Conservation (phyloP, 2,888 invertebrate genomes). For the Tenthredo notha region DNA sequence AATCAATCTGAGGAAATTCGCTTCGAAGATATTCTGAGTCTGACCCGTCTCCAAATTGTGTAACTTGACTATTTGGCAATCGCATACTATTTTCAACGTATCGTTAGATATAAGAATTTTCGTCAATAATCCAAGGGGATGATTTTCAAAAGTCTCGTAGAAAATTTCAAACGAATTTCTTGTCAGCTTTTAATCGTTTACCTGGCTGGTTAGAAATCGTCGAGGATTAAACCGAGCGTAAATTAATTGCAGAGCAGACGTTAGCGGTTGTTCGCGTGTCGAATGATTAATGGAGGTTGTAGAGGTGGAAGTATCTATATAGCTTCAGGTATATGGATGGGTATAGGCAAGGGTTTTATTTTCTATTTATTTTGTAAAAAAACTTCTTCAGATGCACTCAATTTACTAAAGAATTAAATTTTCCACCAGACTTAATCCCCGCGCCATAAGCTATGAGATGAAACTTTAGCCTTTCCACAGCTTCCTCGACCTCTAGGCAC, state of each 20-base stretch:
- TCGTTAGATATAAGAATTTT: neutral
- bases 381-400: conserved; percentile 34
- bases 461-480: conserved; percentile 6
- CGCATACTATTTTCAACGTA: neutral
- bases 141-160: too few species aligned
- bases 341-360: neutral
- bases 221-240: conserved; percentile 37
- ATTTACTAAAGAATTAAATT: conserved; percentile 35
- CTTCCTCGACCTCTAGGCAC: conserved; percentile 9
- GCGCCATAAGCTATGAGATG: conserved; percentile 35
- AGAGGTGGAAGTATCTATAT: neutral
- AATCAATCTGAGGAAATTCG: neutral
- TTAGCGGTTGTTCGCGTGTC: conserved; percentile 46
- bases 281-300: conserved; percentile 42
- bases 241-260: conserved; percentile 45
- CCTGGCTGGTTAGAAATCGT: conserved; percentile 10
- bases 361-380: neutral
- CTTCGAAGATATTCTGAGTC: neutral
- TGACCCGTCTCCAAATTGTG: neutral
- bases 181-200: neutral
- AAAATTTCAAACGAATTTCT: neutral
- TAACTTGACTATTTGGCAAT: neutral
- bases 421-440: conserved; percentile 33
- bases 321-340: neutral
- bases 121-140: neutral